A percentile compares a stretch with the other conserved stretches of the same genome.
phyloP scores from a whole-genome alignment of 2,113 vertebrate species.

The Syngnathoides biaculeatus region DNA sequence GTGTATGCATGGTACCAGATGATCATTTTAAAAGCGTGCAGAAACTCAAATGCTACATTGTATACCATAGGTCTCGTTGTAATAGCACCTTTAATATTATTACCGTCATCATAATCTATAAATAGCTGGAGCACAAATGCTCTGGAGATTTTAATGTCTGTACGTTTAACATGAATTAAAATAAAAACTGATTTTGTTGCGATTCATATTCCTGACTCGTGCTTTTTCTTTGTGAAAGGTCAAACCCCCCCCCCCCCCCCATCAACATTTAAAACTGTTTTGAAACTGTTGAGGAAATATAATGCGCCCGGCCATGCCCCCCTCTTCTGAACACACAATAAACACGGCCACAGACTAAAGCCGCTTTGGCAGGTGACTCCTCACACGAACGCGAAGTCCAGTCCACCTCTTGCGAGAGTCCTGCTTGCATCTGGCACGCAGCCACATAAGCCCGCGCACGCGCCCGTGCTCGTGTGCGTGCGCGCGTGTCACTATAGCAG shows the following conservation, averaged over 20 bases:
- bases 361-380: conserved; percentile 58
- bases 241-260: no score
- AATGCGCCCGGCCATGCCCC: neutral
- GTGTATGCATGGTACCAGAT: neutral
- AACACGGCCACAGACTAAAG: neutral
- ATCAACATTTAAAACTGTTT: neutral
- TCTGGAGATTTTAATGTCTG: neutral
- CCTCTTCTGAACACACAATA: neutral
- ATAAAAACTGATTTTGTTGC: neutral
- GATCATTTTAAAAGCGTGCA: neutral
- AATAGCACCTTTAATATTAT: no score
- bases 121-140: neutral
- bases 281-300: neutral
- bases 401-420: conserved; percentile 84
- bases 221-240: neutral
- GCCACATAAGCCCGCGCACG: conserved; percentile 84
- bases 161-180: no score
- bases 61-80: neutral
- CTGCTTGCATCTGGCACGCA: conserved; percentile 77
- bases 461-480: conserved; percentile 17
- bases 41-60: neutral
- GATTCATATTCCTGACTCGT: neutral
- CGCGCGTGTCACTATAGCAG: conserved; percentile 65
- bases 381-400: conserved; percentile 69
- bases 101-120: neutral